Evolutionary conservation across 2,113 vertebrate species (phyloP), one percentile per base, ranked within the genome.

Genomic region (human): DNA sequence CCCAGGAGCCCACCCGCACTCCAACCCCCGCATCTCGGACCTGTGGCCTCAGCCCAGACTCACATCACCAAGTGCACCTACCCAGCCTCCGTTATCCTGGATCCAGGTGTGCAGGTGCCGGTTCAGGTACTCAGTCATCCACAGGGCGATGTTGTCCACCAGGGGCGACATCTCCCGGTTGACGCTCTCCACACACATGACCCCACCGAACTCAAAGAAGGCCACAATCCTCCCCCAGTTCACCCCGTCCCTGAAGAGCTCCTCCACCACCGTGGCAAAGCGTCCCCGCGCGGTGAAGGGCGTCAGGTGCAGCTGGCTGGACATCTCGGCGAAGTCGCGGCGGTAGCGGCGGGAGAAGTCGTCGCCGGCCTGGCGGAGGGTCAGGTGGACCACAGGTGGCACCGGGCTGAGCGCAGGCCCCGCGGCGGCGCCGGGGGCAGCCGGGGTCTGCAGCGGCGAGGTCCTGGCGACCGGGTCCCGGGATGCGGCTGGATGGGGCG

Each of bases 111-210:
- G 99, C 94, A 99, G 99, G 94, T 99, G 99, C 95, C 99, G 99
- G 97, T 99, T 99, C 98, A 99, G 99, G 98, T 99, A 99, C 97
- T 99, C 99, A 0, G 99, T 99, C 99, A 99, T 99, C 99, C 99
- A 99, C 97, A 98, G 95, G 7, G 99, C 99, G 64, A 99, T 99
- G 99, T 90, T 99, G 98, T 99, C 99, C 98, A 99, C 99, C 38
- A 99, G 99, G 52, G 99, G 96, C 8, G 98, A 98, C 99, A 99
- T 99, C 98, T 99, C 99, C 96, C 99, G 99, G 98, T 99, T 99
- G 98, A 99, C 99, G 96, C 99, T 99, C 98, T 99, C 99, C 98
- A 99, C 99, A 14, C 99, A 99, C 99, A 99, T 99, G 64, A 99
- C 99, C 9, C 99, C 99, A 11, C 99, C 99, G 45, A 99, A 99